Evolutionary conservation across 37 sponge, comb jelly and placozoan genomes (phyloP).

Genomic region (Oscarella lobularis): DNA sequence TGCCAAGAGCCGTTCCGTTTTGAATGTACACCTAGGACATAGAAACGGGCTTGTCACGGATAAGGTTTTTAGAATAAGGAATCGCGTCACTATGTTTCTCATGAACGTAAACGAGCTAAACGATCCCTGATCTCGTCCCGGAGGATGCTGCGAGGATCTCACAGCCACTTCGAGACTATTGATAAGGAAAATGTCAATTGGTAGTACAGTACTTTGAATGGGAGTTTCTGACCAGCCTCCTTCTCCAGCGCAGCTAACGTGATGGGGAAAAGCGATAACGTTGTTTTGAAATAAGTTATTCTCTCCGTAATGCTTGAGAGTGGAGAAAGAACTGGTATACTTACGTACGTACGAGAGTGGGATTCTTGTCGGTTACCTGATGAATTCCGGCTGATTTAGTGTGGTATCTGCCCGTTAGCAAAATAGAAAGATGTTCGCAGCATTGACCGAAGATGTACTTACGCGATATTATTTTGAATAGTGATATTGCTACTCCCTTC

Average conservation of each 20-base stretch:
- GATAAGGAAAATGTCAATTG: no score
- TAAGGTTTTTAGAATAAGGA: no score
- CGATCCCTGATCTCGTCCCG: not conserved
- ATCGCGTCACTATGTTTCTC: not conserved
- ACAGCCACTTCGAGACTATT: not conserved
- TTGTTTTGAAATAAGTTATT: slow-evolving; percentile 3
- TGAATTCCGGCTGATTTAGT: not conserved
- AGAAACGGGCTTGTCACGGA: no score
- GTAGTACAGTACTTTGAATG: no score
- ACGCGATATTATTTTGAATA: not conserved
- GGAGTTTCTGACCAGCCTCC: not conserved
- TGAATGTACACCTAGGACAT: not conserved
- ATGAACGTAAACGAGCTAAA: slow-evolving; percentile 1
- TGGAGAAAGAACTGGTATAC: not conserved
- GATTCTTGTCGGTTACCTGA: slow-evolving; percentile 12
- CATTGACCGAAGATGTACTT: not conserved
- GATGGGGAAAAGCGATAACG: slow-evolving; percentile 1
- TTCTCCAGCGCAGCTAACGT: not conserved
- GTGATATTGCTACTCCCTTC: slow-evolving; percentile 7
- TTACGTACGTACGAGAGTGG: not conserved
- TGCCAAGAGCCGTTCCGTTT: not conserved
- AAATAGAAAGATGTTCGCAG: not conserved
- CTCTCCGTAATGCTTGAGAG: slow-evolving; percentile 1
- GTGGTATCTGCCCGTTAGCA: not conserved
- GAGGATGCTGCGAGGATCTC: not conserved